Conservation (phyloP, 1,140 invertebrate genomes). For the Drosophila eugracilis region DNA sequence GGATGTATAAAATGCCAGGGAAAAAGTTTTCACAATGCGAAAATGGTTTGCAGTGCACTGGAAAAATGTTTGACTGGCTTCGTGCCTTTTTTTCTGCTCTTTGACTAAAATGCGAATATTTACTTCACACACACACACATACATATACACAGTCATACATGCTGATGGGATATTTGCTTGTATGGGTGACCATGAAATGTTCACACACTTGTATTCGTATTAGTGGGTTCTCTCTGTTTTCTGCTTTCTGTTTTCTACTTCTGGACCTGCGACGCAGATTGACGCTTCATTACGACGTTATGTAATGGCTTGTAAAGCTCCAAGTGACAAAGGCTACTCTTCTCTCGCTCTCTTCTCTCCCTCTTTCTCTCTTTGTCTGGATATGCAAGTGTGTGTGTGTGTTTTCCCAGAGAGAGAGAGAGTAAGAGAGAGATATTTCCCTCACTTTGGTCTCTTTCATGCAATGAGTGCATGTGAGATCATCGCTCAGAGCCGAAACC, state of each 20-base stretch:
- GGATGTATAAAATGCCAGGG: conserved; percentile 32
- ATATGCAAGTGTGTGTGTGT: background rate
- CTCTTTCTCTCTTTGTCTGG: conserved; percentile 17
- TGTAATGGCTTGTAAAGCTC: conserved; percentile 54
- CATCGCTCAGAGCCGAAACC: conserved; percentile 56
- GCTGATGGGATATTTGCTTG: conserved; percentile 7
- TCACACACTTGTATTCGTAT: conserved; percentile 57
- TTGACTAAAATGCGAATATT: conserved; percentile 66
- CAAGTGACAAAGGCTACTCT: conserved; percentile 49
- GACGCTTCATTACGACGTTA: conserved; percentile 77
- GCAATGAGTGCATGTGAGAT: conserved; percentile 79
- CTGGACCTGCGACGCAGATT: conserved; percentile 74
- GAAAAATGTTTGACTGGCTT: conserved; percentile 39
- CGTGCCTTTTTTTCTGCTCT: conserved; percentile 32
- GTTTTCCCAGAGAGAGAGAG: background rate
- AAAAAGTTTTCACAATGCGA: conserved; percentile 39
- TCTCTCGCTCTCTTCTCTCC: conserved; percentile 20
- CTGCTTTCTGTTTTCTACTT: conserved; percentile 18
- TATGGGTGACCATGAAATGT: conserved; percentile 80
- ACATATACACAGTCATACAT: too few relatives aligned
- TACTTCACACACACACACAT: conserved; percentile 33
- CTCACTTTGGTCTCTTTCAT: conserved; percentile 62
- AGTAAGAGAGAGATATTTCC: conserved; percentile 48
- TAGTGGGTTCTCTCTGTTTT: conserved; percentile 23
- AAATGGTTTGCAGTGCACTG: conserved; percentile 32